A percentile compares a stretch with the other conserved stretches of the same genome.
These are phyloP conservation scores for Spodoptera littoralis DNA, from an alignment of 2,888 invertebrate genomes.

Conservation along the genomic window DNA sequence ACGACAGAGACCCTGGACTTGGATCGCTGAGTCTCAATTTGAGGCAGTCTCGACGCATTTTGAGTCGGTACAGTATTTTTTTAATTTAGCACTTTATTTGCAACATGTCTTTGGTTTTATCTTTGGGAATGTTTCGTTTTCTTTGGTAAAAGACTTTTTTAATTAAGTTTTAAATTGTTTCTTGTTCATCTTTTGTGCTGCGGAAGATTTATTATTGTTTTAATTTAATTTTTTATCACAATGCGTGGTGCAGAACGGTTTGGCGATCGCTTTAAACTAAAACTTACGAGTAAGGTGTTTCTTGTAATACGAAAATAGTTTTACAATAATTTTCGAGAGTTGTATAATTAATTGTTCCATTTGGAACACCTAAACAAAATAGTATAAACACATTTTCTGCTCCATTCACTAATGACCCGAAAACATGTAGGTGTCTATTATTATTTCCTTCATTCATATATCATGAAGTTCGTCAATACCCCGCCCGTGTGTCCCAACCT, in stretches of 20 bases:
- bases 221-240: background rate
- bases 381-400: conserved; percentile 26
- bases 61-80: conserved; percentile 43
- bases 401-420: conserved; percentile 16
- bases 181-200: conserved; percentile 20
- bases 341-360: conserved; percentile 22
- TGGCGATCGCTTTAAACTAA: conserved; percentile 8
- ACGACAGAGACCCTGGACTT: conserved; percentile 73
- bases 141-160: conserved; percentile 15
- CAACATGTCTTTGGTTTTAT: conserved; percentile 56
- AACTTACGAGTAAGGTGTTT: no score
- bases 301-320: no score
- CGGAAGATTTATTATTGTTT: background rate
- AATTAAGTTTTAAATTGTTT: conserved; percentile 13
- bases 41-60: conserved; percentile 84
- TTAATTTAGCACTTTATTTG: conserved; percentile 50
- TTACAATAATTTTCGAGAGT: conserved; percentile 6
- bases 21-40: conserved; percentile 85
- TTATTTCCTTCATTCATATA: conserved; percentile 18
- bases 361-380: conserved; percentile 18
- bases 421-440: conserved; percentile 19
- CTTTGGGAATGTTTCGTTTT: conserved; percentile 65
- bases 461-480: conserved; percentile 22
- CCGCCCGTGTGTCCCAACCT: conserved; percentile 30
- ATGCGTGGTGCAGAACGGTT: conserved; percentile 5